A percentile compares a stretch with the other conserved stretches of the same genome.
Conservation (phyloP, 1,140 invertebrate species). For the Lepidostoma basale region DNA sequence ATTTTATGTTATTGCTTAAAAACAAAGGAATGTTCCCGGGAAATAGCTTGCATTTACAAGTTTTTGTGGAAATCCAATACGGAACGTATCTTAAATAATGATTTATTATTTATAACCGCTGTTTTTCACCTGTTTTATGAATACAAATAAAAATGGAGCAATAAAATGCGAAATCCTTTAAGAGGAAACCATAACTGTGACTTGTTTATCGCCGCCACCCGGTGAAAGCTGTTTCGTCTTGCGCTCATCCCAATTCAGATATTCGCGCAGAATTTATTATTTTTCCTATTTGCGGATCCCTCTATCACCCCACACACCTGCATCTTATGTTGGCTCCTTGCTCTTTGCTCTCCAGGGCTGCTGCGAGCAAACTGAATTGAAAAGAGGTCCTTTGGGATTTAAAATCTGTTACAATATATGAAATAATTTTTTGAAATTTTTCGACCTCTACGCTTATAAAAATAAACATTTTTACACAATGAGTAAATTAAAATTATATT, state of each 20-base stretch:
- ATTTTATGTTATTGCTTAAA: no score
- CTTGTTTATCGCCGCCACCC: conserved; percentile 18
- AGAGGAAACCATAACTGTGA: conserved; percentile 21
- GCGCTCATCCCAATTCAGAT: conserved; percentile 15
- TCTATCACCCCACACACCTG: conserved; percentile 21
- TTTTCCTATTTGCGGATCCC: conserved; percentile 10
- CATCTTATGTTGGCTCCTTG: not conserved
- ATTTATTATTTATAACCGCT: conserved; percentile 2
- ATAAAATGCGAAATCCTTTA: conserved; percentile 26
- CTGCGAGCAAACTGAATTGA: no score
- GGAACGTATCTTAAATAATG: not conserved
- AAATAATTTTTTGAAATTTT: no score
- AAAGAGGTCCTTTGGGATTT: no score
- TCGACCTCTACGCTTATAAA: no score
- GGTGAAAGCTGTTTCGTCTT: conserved; percentile 13
- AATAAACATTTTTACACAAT: no score
- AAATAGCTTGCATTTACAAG: no score
- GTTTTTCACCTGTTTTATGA: conserved; percentile 2
- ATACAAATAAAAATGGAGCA: conserved; percentile 19
- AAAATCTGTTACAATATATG: no score
- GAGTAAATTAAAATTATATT: no score
- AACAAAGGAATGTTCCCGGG: no score
- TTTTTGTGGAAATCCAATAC: not conserved
- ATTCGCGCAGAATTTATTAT: conserved; percentile 31
- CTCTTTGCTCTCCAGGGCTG: not conserved